A percentile compares a stretch with the other conserved stretches of the same genome.
Conservation (phyloP, 2,797 vertebrate species). For the Gymnothorax reevesii region DNA sequence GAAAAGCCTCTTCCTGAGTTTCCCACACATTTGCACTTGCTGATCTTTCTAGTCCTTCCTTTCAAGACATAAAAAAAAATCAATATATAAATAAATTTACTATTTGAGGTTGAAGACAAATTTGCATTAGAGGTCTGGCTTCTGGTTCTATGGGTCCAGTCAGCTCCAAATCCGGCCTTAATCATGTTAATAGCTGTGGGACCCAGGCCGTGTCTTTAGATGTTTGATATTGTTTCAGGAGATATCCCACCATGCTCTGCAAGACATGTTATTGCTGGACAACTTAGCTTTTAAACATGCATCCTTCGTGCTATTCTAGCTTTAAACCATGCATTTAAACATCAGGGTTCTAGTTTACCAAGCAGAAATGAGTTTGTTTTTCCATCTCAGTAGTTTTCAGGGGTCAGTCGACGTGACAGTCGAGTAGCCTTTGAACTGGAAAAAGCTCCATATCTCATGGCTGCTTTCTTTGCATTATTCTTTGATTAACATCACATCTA, state of each 20-base stretch:
- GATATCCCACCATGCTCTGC: background rate
- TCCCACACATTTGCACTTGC: background rate
- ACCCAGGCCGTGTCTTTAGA: background rate
- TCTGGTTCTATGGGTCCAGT: background rate
- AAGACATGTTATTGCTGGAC: background rate
- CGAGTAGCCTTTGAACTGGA: conserved; percentile 12
- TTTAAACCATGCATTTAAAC: background rate
- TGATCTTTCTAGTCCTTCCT: background rate
- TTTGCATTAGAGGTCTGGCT: background rate
- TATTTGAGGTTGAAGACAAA: background rate
- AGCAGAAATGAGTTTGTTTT: background rate
- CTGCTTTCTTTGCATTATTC: conserved; percentile 6
- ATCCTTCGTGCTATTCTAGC: background rate
- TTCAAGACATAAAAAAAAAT: background rate
- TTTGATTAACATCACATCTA: conserved; percentile 2
- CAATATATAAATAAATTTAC: background rate
- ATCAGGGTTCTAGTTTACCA: background rate
- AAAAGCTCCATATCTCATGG: background rate
- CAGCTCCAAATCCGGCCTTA: background rate
- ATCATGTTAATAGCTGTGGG: background rate
- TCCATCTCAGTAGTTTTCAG: background rate
- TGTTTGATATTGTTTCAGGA: background rate
- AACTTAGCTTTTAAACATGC: background rate
- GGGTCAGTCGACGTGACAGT: background rate
- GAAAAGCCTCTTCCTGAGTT: background rate